Base-by-base conservation (phyloP, 2,113 vertebrate genomes). In the Oxyruncus cristatus region DNA sequence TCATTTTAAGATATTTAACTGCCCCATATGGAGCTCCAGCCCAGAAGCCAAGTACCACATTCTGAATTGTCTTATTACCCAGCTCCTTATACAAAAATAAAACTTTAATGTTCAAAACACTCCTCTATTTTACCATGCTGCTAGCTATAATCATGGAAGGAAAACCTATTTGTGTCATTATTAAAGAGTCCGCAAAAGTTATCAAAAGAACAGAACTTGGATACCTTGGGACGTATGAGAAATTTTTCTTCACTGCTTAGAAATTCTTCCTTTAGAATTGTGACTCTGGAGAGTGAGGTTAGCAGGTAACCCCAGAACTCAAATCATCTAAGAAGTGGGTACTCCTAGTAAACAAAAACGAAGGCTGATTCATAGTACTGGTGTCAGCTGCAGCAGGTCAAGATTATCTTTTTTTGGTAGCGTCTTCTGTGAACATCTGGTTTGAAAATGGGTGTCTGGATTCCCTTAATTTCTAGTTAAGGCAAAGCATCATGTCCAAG, bases 11-110 rank as follows among this genome's bases (percentile, higher is more conserved):
- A 53, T 49, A 49, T 33, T 59, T 58, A 49, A 22, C 12, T 70
- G 24, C 5, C 32, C 14, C 10, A 44, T 0, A 0, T 23, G 16
- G 17, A 58, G 6, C 9, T 77, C 12, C 18, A 68, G 8, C 12
- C 35, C 49, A 30, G 50, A 73, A 82, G 11, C 6, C 18, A 73
- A 5, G 7, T 85, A 32, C 5, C 9, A 42, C 5, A 4, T 78
- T 74, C 47, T 49, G 59, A 78, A 65, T 9, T 33, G 6, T 82
- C n/a, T 49, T 12, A 49, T 59, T 9, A 41, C 8, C 21, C 50
- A 55, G 11, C 17, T 47, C 6, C 11, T 77, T 41, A 33, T 26
- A 14, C 28, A 74, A 33, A 0, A 2, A 23, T 39, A 46, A 76
- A 23, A 75, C 4, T 62, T 90, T 49, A 72, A 7, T 5, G 56